Base-by-base conservation (phyloP, 1,140 invertebrate genomes). In the Trachymyrmex septentrionalis region DNA sequence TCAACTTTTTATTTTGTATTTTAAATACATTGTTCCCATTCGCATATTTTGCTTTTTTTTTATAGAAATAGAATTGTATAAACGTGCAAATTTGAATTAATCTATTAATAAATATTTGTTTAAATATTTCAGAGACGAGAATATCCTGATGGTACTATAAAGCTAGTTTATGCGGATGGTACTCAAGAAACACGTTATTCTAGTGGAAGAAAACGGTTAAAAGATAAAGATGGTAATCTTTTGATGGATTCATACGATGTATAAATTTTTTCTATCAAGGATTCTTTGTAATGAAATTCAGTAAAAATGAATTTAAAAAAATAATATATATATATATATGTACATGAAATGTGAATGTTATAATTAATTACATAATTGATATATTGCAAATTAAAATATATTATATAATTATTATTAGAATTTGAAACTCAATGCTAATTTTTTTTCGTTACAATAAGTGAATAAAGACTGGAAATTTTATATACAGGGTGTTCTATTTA, bases 141-240 rank as follows among this genome's bases (percentile, higher is more conserved):
- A 95, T 99, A 98, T 95, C 98, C 98, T 3, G 98, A 99, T 96
- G 98, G 99, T 12, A 99, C 98, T 2, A 96, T 98, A 0, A 99
- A 99, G 95, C 96, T 98, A 55, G 95, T 99, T 14, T 99, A 98
- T 95, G 96, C 96, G 1, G 98, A 99, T 95, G 99, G 99, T 27
- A 97, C 97, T 3, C 97, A 97, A 88, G 98, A 99, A 95, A 99
- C 99, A 0, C 96, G 97, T 67, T 99, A 99, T 94, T 96, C 97
- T 0, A 98, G 97, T 93, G 99, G 99, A 2, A 96, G 98, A 76
- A 95, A 99, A 55, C 96, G 98, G 64, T 95, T 99, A 6, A 99
- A 98, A 95, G 98, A 99, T 93, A 97, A 97, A 93, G 96, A 97
- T 94, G 98, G 98, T 3, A 97, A 97, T 92, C 95, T 99, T 0